Evolutionary conservation across 2,797 vertebrate genomes (phyloP).

Genomic region (Sarcoramphus papa): DNA sequence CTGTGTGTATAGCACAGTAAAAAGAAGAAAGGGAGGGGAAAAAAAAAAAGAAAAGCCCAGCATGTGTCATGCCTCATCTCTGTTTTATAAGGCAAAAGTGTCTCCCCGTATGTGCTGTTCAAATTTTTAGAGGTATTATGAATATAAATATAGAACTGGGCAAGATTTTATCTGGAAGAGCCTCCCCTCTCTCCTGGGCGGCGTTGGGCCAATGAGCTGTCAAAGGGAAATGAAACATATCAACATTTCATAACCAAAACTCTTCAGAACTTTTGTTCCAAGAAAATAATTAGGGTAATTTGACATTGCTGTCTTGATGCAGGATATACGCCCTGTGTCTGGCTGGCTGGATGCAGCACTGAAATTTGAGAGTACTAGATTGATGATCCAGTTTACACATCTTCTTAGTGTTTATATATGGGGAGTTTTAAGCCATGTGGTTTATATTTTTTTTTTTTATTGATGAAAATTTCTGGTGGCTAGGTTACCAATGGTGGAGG

Average conservation of each 20-base stretch:
- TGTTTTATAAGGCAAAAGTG: not conserved
- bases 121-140: not conserved
- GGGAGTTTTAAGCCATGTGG: not conserved
- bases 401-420: not conserved
- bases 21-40: not conserved
- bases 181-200: not conserved
- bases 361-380: not conserved
- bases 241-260: not conserved
- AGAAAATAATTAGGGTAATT: slow-evolving; percentile 4
- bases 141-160: not conserved
- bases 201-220: not conserved
- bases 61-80: not conserved
- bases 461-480: not conserved
- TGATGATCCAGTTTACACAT: not conserved
- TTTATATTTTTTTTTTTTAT: not conserved
- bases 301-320: not conserved
- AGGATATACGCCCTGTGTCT: not conserved
- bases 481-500: not conserved
- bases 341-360: not conserved
- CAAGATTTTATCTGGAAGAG: not conserved
- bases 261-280: not conserved
- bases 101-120: not conserved
- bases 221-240: not conserved
- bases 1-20: not conserved
- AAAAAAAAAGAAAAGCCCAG: not conserved